Base-by-base conservation (phyloP, 2,797 vertebrate species). In the Neoniphon sammara region DNA sequence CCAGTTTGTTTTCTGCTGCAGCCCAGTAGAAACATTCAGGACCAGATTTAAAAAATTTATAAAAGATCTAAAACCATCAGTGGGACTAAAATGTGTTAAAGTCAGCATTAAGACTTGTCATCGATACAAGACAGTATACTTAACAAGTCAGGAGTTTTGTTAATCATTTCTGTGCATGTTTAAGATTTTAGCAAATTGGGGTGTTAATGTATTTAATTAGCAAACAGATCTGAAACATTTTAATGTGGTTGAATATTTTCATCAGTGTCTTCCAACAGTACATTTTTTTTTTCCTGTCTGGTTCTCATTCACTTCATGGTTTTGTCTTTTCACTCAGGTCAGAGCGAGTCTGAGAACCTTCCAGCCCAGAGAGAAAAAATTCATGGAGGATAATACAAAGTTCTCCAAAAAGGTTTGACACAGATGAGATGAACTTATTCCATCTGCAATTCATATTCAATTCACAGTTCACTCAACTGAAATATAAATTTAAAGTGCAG, bases 341-440 rank as follows among this genome's bases (percentile, higher is more conserved):
- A 95, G 95, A 94, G 97, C 97, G 25, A 92, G 96, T 66, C 65
- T 98, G 64, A 94, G 95, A 87, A 98, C 96, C 27, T 98, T 99
- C 83, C 90, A 91, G 3, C 97, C 98, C 23, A 93, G 85, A 71
- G 96, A 98, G 83, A 96, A 93, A 66, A 91, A 89, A 66, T 96
- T 95, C 66, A 64, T 94, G 18, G 97, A 98, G 91, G 97, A 98
- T 53, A 95, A 94, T 78, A 92, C 95, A 36, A 99, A 99, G 80
- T 95, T 99, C 88, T 99, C 97, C 66, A 99, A 98, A 93, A 98
- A 98, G 97, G 98, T 98, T 80, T 66, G 92, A 81, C 0, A 0
- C 21, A 10, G 1, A 3, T 36, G 2, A 54, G 2, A 15, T 56
- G 17, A 4, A 36, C 57, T 49, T 44, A 23, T 5, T 56, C 7